Conservation (phyloP, 2,888 invertebrate species). For the Copidosoma aretas region DNA sequence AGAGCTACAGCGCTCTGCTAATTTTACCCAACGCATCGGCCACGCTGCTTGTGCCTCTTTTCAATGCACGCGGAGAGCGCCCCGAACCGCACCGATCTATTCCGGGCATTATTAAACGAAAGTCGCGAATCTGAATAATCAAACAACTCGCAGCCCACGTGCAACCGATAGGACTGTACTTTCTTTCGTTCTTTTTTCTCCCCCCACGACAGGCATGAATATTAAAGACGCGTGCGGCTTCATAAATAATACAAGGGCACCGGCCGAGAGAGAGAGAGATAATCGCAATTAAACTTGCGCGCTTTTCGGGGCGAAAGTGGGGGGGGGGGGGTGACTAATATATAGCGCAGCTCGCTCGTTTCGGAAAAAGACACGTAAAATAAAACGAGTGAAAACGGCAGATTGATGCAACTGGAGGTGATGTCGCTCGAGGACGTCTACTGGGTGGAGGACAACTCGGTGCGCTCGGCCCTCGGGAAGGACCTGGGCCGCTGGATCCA, state of each 20-base stretch:
- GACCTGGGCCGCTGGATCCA: constrained; percentile 82
- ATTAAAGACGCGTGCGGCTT: not conserved
- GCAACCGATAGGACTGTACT: not conserved
- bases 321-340: not conserved
- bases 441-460: constrained; percentile 85
- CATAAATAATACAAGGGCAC: constrained; percentile 8
- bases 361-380: not conserved
- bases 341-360: not conserved
- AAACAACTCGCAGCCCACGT: not conserved
- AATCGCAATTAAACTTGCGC: not conserved
- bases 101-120: not conserved
- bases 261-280: too few relatives aligned
- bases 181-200: not conserved
- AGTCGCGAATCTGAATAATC: not conserved
- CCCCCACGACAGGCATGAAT: constrained; percentile 1
- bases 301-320: not conserved
- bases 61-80: too few relatives aligned
- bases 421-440: constrained; percentile 88
- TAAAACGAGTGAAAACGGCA: constrained; percentile 51
- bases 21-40: too few relatives aligned
- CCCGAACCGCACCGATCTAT: too few relatives aligned
- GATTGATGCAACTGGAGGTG: constrained; percentile 80
- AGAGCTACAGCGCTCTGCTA: too few relatives aligned
- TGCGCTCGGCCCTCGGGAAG: constrained; percentile 78
- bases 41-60: too few relatives aligned